Evolutionary conservation across 2,113 vertebrate genomes (phyloP).

Genomic region (Hystrix brachyura): DNA sequence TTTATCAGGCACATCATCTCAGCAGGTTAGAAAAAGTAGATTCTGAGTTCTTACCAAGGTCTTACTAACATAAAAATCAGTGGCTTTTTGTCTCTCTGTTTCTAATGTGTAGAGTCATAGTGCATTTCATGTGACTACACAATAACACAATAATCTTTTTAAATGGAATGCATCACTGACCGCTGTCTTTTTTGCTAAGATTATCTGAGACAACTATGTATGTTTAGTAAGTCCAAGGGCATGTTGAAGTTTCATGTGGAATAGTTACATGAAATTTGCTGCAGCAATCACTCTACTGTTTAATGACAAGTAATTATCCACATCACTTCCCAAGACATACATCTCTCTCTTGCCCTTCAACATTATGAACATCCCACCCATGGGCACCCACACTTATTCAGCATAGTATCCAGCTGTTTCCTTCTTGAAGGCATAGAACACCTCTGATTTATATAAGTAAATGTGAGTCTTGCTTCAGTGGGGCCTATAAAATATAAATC

Average conservation of each 20-base stretch:
- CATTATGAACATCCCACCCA: background rate
- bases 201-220: conserved; percentile 11
- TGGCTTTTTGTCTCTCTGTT: conserved; percentile 22
- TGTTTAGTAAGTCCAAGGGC: conserved; percentile 60
- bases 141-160: conserved; percentile 12
- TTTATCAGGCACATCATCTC: background rate
- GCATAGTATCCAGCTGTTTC: conserved; percentile 27
- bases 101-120: conserved; percentile 6
- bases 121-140: background rate
- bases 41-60: background rate
- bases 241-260: conserved; percentile 50
- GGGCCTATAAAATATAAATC: background rate
- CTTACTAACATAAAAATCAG: conserved; percentile 40
- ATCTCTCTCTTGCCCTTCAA: conserved; percentile 74
- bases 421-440: conserved; percentile 20
- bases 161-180: background rate
- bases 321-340: conserved; percentile 64
- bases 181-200: conserved; percentile 15
- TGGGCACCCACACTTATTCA: background rate
- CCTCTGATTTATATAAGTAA: conserved; percentile 1
- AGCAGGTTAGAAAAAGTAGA: background rate
- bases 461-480: background rate
- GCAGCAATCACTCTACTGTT: conserved; percentile 71
- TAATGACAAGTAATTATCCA: conserved; percentile 76
- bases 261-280: conserved; percentile 57